Base-by-base conservation (phyloP, 2,888 invertebrate species). In the Drosophila atripex region DNA sequence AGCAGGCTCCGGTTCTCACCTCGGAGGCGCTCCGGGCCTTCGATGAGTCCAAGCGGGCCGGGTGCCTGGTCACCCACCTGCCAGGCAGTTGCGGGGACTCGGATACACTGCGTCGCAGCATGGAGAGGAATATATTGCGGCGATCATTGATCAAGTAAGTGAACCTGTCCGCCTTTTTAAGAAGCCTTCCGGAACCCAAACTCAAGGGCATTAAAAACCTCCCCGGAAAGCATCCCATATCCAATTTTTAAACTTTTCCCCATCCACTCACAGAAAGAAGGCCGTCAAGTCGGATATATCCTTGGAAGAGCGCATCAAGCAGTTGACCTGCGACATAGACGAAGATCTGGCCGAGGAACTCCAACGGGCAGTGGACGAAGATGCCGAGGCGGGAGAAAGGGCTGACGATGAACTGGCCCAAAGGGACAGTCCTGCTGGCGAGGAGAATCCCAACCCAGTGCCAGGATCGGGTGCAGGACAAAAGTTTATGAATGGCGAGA, bases 241-340 rank as follows among this genome's bases (percentile, higher is more conserved):
- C 18, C 18, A 4, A 3, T 14, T 3, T 18, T 18, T 0, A 35
- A 23, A 28, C 1, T 16, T n/a, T 1, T 11, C 1, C 6, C 18
- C 6, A 25, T 12, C 16, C 4, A 12, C 8, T 50, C 0, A 11
- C 55, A 92, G 92, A 56, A 92, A 92, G 88, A 92, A 92, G 60
- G 86, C 90, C 50, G 87, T 89, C 16, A 91, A 91, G 74, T 89
- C 91, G 12, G 96, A 96, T 76, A 95, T 96, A 55, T 96, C 97
- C 0, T 92, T 97, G 39, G 96, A 97, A 60, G 97, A 97, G 88
- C 94, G 97, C 71, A 96, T 97, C 75, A 95, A 96, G 49, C 95
- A 96, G 88, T 92, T 97, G 51, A 97, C 97, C 1, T 97, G 97
- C 88, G 96, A 97, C 89, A 95, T 96, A 39, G 97, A 97, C 70